A percentile compares a stretch with the other conserved stretches of the same genome.
Conservation (phyloP, 2,797 vertebrate species). For the Anolis apletophallus region DNA sequence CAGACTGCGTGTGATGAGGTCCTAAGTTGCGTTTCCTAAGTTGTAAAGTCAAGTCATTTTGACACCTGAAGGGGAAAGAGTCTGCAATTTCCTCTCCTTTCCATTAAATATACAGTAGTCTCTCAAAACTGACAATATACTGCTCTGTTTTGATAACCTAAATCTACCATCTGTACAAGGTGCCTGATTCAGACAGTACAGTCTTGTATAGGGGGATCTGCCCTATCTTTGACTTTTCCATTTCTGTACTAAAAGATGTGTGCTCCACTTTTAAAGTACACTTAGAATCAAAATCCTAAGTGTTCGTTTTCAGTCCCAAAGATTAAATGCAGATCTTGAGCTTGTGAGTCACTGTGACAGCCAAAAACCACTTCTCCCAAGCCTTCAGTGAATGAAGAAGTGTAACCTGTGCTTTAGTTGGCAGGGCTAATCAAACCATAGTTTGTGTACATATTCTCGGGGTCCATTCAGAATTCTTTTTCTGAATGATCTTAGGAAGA, state of each 20-base stretch:
- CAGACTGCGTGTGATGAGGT: no score
- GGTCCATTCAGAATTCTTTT: neutral
- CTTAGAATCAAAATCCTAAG: neutral
- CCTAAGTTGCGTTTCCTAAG: no score
- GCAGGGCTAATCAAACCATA: neutral
- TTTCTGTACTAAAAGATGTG: neutral
- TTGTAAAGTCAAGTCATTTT: no score
- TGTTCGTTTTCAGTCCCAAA: neutral
- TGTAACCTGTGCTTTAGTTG: neutral
- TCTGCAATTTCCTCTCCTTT: no score
- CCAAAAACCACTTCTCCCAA: neutral
- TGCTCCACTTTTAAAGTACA: neutral
- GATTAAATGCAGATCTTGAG: neutral
- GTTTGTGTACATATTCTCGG: neutral
- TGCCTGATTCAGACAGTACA: neutral
- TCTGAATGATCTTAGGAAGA: neutral
- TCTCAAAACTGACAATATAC: no score
- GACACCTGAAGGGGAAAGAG: no score
- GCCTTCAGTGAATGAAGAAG: neutral
- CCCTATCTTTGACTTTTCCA: neutral
- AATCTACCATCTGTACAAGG: neutral
- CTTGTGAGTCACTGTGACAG: neutral
- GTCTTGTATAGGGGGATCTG: neutral
- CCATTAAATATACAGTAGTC: no score
- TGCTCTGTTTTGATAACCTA: neutral